Evolutionary conservation across 2,113 vertebrate species (phyloP).

Genomic region (Atlantisia rogersi): DNA sequence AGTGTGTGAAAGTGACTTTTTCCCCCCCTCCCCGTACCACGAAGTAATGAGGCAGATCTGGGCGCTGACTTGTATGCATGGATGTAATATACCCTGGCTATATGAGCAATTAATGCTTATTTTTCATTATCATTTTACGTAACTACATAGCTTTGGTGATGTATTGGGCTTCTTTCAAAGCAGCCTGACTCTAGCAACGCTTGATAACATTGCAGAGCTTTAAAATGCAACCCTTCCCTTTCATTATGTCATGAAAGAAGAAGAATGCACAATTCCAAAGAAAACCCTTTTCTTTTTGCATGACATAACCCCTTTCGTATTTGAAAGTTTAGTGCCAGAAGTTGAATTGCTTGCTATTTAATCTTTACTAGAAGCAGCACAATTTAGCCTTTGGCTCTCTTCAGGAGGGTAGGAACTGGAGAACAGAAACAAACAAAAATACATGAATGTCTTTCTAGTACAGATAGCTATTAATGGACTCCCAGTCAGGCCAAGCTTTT

Average conservation of each 20-base stretch:
- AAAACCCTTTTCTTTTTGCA: slow-evolving; percentile 35
- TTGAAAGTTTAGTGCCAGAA: slow-evolving; percentile 25
- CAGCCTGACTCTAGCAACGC: neutral
- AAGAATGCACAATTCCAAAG: slow-evolving; percentile 28
- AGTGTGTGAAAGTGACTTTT: slow-evolving; percentile 5
- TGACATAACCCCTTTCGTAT: slow-evolving; percentile 44
- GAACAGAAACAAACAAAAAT: slow-evolving; percentile 64
- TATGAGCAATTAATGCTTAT: neutral
- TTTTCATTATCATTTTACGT: neutral
- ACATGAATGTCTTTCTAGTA: slow-evolving; percentile 55
- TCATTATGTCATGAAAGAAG: slow-evolving; percentile 4
- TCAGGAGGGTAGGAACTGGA: slow-evolving; percentile 44
- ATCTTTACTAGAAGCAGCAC: slow-evolving; percentile 50
- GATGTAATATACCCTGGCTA: neutral
- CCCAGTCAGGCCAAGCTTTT: slow-evolving; percentile 24
- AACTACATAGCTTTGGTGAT: neutral
- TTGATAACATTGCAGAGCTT: neutral
- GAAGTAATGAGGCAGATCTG: neutral
- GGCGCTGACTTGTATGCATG: neutral
- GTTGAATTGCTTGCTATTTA: slow-evolving; percentile 54
- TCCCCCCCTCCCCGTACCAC: too few species aligned
- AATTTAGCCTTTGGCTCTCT: slow-evolving; percentile 59
- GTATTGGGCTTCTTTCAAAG: neutral
- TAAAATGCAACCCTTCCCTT: neutral
- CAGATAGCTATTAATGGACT: slow-evolving; percentile 49